A percentile compares a stretch with the other conserved stretches of the same genome.
Conservation (phyloP, 2,113 vertebrate genomes). For the Canis aureus region DNA sequence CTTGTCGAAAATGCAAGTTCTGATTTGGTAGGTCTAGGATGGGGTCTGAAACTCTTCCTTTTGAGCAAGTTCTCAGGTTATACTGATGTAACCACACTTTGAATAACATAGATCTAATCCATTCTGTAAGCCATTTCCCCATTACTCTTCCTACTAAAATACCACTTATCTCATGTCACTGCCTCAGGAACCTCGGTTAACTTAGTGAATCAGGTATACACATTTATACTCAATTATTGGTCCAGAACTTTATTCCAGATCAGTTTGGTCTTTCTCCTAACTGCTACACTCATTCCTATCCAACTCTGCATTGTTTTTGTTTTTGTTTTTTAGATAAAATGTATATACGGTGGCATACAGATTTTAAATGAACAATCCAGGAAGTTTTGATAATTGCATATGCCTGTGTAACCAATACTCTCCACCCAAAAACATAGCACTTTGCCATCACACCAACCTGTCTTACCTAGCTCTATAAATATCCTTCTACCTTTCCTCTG, state of each 20-base stretch:
- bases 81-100: neutral
- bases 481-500: neutral
- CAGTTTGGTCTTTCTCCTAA: neutral
- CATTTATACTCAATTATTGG: neutral
- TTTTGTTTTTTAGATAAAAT: neutral
- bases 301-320: neutral
- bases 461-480: neutral
- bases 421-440: neutral
- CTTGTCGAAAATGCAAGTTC: neutral
- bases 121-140: neutral
- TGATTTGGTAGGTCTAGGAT: neutral
- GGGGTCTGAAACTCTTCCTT: neutral
- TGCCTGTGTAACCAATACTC: neutral
- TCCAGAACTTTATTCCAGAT: slow-evolving; percentile 1
- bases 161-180: neutral
- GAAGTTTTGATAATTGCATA: neutral
- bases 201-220: neutral
- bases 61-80: slow-evolving; percentile 16
- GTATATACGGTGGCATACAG: neutral
- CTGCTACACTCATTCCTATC: neutral
- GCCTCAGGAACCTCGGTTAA: neutral
- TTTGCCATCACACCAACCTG: neutral
- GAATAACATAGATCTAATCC: slow-evolving; percentile 35
- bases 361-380: neutral
- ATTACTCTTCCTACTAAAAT: slow-evolving; percentile 5